phyloP scores from a whole-genome alignment of 2,113 vertebrate species.

The Epinephelus fuscoguttatus region DNA sequence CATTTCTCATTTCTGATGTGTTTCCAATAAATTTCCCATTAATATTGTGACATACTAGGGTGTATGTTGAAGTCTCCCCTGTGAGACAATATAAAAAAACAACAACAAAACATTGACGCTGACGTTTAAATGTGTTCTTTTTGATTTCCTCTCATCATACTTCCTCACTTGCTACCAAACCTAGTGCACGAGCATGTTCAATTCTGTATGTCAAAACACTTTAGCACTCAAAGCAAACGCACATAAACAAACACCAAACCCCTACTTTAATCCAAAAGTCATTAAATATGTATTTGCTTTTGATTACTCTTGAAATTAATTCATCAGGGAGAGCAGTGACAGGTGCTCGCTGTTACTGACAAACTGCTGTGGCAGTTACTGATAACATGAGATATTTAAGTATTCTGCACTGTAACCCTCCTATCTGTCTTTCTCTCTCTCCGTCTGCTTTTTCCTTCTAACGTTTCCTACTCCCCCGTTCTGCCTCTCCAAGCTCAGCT shows the following conservation, averaged over 20 bases:
- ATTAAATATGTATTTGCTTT: slow-evolving; percentile 78
- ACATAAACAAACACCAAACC: background rate
- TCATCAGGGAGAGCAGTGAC: slow-evolving; percentile 66
- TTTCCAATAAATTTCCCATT: slow-evolving; percentile 21
- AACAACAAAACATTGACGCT: background rate
- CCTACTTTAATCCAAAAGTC: slow-evolving; percentile 45
- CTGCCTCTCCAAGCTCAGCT: slow-evolving; percentile 34
- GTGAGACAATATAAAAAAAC: background rate
- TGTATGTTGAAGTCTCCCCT: background rate
- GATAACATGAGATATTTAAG: slow-evolving; percentile 71
- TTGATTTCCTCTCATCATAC: slow-evolving; percentile 27
- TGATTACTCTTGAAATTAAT: slow-evolving; percentile 76
- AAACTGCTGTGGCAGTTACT: slow-evolving; percentile 66
- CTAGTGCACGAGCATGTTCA: background rate
- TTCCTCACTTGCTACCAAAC: slow-evolving; percentile 13
- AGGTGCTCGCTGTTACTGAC: slow-evolving; percentile 67
- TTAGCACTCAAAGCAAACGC: background rate
- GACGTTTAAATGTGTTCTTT: slow-evolving; percentile 24
- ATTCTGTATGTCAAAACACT: slow-evolving; percentile 24
- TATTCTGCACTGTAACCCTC: slow-evolving; percentile 60
- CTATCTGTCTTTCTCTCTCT: slow-evolving; percentile 23
- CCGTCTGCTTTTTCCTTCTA: slow-evolving; percentile 3
- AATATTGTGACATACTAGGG: background rate
- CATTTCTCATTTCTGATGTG: slow-evolving; percentile 15
- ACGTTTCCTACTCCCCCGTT: slow-evolving; percentile 7